Evolutionary conservation across 2,113 vertebrate genomes (phyloP), one percentile per base, ranked within the genome.

Genomic region (Sprattus sprattus): DNA sequence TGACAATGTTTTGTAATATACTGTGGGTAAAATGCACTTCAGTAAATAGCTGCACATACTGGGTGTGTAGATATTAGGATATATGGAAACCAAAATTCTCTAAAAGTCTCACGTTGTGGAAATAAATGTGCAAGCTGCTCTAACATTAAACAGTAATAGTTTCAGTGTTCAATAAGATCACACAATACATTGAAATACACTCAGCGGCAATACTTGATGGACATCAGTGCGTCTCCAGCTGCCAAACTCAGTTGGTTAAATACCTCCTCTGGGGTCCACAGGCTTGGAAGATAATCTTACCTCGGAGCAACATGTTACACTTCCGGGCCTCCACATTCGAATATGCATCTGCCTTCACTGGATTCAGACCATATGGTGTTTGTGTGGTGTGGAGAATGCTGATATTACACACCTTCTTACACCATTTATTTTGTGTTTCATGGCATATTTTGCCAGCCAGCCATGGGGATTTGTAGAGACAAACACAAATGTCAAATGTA

Each of bases 271-370:
- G 13, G 13, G 39, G 46, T 49, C 71, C 39, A 39, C 78, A 10
- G 25, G 64, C 28, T 47, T 20, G 45, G 83, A 49, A 88, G 45
- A 85, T 83, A 54, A 64, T 86, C 82, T 83, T 54, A 45, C 28
- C 25, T 78, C 3, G 13, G 71, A 78, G 71, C 71, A 15, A 18
- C 15, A 11, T 78, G 71, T 39, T 78, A 39, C 11, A 11, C 13
- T 20, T 78, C 20, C n/a, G 81, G 52, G 81, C 81, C 85, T 84
- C 52, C 82, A 75, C 84, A 64, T 86, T 78, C 0, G 71, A 52
- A 47, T 50, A 60, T 25, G 49, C 4, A 28, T 57, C 82, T 50
- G 78, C 45, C 32, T 50, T 45, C 44, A 32, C 67, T 39, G 28
- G 32, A 11, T 32, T 32, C 28, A 78, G 71, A 78, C 71, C 71